Evolutionary conservation across 2,797 vertebrate species (phyloP), one percentile per base, ranked within the genome.

Genomic region (Ptychadena robeensis): DNA sequence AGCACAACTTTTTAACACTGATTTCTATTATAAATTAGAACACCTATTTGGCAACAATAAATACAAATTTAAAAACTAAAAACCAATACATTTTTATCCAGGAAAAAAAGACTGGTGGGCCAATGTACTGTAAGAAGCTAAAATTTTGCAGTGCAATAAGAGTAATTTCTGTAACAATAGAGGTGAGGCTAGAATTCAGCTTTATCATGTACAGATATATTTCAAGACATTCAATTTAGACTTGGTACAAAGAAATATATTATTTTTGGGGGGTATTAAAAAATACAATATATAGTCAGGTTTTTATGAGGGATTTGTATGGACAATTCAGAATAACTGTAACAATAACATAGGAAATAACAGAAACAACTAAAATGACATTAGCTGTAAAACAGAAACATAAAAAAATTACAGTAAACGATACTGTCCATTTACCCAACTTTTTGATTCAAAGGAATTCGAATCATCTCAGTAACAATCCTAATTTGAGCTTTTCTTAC

Each of bases 401-500:
- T 53, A 22, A 22, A 22, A 38, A 38, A 53, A 22, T 53, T 53
- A 22, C 44, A 53, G 44, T 53, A 53, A 53, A 53, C 7, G 5
- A 53, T 53, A 53, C 44, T 22, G 44, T 53, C 44, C 44, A 15
- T 53, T 53, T 53, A 0, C 22, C 44, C 44, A 7, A 53, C 44
- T 53, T 53, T 53, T 15, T n/a, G n/a, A n/a, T 53, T n/a, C 44
- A 22, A 53, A 53, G 18, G 15, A n/a, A 53, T 7, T 53, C 5
- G 7, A 53, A 53, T 53, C 44, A 53, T 37, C 59, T 15, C 32
- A 67, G 44, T 73, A 37, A 68, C n/a, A 35, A 68, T 63, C 40
- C 37, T 73, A 63, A 59, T 40, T 73, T 44, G 30, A 61, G 34
- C 59, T 79, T 61, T 12, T 27, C 38, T 66, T 67, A 27, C 70